These are phyloP conservation scores for Anarsia innoxiella DNA, from an alignment of 2,888 invertebrate genomes.

Conservation along the genomic window DNA sequence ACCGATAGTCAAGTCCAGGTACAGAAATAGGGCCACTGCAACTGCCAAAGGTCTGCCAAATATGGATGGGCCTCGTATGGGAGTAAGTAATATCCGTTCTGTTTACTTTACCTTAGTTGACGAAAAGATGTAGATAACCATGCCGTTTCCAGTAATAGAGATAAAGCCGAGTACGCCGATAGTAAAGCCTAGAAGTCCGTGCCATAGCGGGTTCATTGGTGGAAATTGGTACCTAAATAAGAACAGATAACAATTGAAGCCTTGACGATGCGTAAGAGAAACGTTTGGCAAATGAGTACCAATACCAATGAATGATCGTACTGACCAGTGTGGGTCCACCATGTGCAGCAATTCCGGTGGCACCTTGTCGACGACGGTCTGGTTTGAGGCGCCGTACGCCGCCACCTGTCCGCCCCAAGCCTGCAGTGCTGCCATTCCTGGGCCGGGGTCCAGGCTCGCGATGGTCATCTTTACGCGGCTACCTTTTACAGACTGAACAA, in stretches of 20 bases:
- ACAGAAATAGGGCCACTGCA: too few relatives aligned
- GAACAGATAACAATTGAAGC: too few relatives aligned
- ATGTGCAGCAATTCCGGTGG: slow-evolving; percentile 83
- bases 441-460: slow-evolving; percentile 58
- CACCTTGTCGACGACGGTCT: slow-evolving; percentile 89
- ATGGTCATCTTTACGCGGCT: slow-evolving; percentile 47
- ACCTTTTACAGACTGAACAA: slow-evolving; percentile 22
- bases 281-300: neutral
- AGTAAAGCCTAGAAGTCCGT: slow-evolving; percentile 85
- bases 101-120: slow-evolving; percentile 76
- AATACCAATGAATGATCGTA: too few relatives aligned
- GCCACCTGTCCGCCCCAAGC: slow-evolving; percentile 67
- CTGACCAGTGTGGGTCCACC: slow-evolving; percentile 86
- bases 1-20: too few relatives aligned
- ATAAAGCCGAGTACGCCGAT: slow-evolving; percentile 84
- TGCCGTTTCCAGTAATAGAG: slow-evolving; percentile 82
- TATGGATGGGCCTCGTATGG: too few relatives aligned
- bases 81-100: neutral
- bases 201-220: slow-evolving; percentile 92
- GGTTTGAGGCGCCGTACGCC: slow-evolving; percentile 76
- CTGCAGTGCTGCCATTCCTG: slow-evolving; percentile 62
- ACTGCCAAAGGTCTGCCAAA: too few relatives aligned
- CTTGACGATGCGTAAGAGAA: neutral
- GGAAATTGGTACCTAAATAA: slow-evolving; percentile 89
- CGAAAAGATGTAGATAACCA: slow-evolving; percentile 84